Base-by-base conservation (phyloP, 2,797 vertebrate genomes). In the Craterocephalus amniculus region DNA sequence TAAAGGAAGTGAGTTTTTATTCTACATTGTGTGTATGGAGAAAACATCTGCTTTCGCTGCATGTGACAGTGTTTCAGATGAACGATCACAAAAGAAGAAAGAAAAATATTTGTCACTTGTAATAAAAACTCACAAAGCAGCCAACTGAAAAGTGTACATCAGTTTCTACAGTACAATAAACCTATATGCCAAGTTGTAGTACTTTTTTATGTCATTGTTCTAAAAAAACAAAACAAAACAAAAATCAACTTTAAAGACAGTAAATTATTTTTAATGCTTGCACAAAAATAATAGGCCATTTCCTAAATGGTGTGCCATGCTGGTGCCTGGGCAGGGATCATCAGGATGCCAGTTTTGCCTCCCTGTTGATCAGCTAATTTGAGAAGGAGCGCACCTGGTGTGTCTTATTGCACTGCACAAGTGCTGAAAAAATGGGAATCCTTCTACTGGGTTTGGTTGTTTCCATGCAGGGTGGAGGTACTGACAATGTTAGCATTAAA, bases 301-400 rank as follows among this genome's bases (percentile, higher is more conserved):
- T 94, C 87, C 91, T 92, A 94, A 94, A 94, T 80, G 92, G 93
- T 85, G 89, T 93, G 90, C 77, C 92, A 90, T 82, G 93, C 92
- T 89, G 93, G 87, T 83, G 84, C 87, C 84, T 74, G 83, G 29
- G 29, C 29, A 31, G 29, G 87, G 89, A 93, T 94, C 89, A 92
- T 93, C 91, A 91, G 88, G 91, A 93, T 89, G 91, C 88, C 86
- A 85, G 81, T 86, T 90, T 82, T 75, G 92, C 93, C 89, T 95
- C 93, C 93, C 94, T 94, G 94, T 94, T 93, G 94, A 94, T 94
- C 85, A 75, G 91, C 89, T 94, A 93, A 95, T 95, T 95, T 93
- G 90, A 91, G 87, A 91, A 89, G 72, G 84, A 87, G 93, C 79
- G 91, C 93, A 95, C 94, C 93, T 95, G 93, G 94, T 92, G 94